A percentile compares a stretch with the other conserved stretches of the same genome.
These are phyloP conservation scores for Hyposoter dolosus DNA, from an alignment of 2,888 invertebrate species.

Conservation along the genomic window DNA sequence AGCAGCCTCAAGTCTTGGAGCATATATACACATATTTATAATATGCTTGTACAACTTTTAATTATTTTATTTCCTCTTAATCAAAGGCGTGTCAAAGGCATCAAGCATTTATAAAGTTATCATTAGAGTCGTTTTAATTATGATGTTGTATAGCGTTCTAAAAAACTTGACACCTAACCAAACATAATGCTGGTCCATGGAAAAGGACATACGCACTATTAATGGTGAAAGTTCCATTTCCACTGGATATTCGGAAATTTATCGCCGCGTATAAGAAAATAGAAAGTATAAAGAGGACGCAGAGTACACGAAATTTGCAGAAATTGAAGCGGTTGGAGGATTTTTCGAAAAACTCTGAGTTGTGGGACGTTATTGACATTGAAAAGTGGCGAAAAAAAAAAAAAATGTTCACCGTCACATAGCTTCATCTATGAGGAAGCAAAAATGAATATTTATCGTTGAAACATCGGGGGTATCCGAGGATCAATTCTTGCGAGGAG, in stretches of 20 bases:
- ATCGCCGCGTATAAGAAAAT: not conserved
- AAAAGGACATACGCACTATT: not conserved
- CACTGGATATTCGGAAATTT: not conserved
- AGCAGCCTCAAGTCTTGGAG: constrained; percentile 11
- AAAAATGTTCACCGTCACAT: too few species aligned
- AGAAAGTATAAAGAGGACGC: too few species aligned
- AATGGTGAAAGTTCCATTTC: not conserved
- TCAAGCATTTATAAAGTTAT: constrained; percentile 7
- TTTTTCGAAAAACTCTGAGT: too few species aligned
- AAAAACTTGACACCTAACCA: not conserved
- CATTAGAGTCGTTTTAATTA: constrained; percentile 1
- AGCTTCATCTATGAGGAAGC: too few species aligned
- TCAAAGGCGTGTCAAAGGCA: constrained; percentile 11
- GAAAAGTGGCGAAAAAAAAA: too few species aligned
- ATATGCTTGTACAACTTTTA: constrained; percentile 10
- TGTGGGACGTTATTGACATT: too few species aligned
- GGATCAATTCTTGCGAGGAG: too few species aligned
- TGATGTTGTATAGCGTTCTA: not conserved
- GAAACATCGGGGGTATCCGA: too few species aligned
- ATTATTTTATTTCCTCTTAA: constrained; percentile 16
- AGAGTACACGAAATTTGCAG: too few species aligned
- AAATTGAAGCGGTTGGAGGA: too few species aligned
- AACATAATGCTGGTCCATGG: not conserved
- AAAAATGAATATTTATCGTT: too few species aligned
- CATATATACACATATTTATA: not conserved